Evolutionary conservation across 1,140 invertebrate genomes (phyloP), one percentile per base, ranked within the genome.

Genomic region (Monomorium pharaonis): DNA sequence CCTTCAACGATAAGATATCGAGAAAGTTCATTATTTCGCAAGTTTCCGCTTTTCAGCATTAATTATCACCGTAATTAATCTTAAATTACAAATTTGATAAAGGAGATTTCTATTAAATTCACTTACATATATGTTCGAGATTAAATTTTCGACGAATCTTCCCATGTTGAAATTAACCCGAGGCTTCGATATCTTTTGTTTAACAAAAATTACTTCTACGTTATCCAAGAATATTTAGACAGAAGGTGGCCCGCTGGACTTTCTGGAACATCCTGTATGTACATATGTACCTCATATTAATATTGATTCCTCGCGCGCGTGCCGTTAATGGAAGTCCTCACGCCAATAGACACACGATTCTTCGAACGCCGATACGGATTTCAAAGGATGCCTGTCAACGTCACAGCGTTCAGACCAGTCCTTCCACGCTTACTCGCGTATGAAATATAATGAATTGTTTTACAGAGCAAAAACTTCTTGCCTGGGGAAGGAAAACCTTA

Each of bases 221-320:
- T 56, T 37, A 6, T 69, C 47, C 3, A 47, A 24, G 21, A 54
- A 81, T 70, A 14, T 42, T 18, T 70, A 42, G 4, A 44, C 21
- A 44, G 9, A 70, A 51, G 10, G 1, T 69, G 12, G 18, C 16
- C 30, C 9, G 33, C 18, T 76, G 6, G 6, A 33, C 70, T 37
- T 37, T 37, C 33, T n/a, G 12, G 63, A 12, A 70, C 49, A 56
- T 33, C 56, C 65, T 18, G 16, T 70, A 30, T 21, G 18, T 54
- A 65, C 67, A 74, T 69, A 77, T 69, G 83, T 78, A 87, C 80
- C 72, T 58, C 77, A 65, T 91, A 91, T 91, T 90, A 91, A 91
- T 91, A 91, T 91, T 90, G 90, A 91, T 91, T 91, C 85, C 72
- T 44, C 69, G 69, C 78, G 9, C 60, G 30, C 33, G 63, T 87